Base-by-base conservation (phyloP, 2,113 vertebrate genomes). In the Ornithorhynchus anatinus region DNA sequence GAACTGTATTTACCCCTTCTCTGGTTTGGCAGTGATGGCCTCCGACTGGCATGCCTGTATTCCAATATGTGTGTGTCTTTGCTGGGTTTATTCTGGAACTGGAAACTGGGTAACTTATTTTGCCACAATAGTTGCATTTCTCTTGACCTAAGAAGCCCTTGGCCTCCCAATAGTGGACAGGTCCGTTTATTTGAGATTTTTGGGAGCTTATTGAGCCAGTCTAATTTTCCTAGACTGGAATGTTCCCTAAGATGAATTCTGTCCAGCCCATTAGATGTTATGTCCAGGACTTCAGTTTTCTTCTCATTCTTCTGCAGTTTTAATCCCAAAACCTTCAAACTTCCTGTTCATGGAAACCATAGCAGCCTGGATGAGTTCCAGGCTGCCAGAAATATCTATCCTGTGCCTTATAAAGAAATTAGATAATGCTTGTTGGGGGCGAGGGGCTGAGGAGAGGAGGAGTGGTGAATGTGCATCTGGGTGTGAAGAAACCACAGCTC, bases 251-350 rank as follows among this genome's bases (percentile, higher is more conserved):
- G 43, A 29, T 77, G 73, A 65, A n/a, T 75, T 76, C 40, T 59
- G 11, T 84, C 79, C 82, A 38, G 74, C 57, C 70, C 45, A 80
- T 80, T 29, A 56, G 61, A 80, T 81, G 57, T 59, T 78, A 68
- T 74, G 85, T 89, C 70, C 72, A 80, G 57, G 72, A 58, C 64
- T 56, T 84, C 80, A 56, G 53, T 86, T 88, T 89, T 86, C 69
- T 84, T 81, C 70, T 72, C 75, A 75, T 13, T 40, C 63, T 82
- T 86, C 75, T 79, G 78, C 59, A 4, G 23, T 80, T 82, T 78
- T 84, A 85, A 84, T 72, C 67, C 59, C 50, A 77, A 77, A 74
- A 86, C 40, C 61, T 88, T 82, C 62, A 80, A 68, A 25, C 43
- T 80, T 85, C 70, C 50, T 83, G 59, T 84, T 77, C 59, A 29